Base-by-base conservation (phyloP, 35 echinoderm and acorn worm species). In the Heliocidaris erythrogramma region DNA sequence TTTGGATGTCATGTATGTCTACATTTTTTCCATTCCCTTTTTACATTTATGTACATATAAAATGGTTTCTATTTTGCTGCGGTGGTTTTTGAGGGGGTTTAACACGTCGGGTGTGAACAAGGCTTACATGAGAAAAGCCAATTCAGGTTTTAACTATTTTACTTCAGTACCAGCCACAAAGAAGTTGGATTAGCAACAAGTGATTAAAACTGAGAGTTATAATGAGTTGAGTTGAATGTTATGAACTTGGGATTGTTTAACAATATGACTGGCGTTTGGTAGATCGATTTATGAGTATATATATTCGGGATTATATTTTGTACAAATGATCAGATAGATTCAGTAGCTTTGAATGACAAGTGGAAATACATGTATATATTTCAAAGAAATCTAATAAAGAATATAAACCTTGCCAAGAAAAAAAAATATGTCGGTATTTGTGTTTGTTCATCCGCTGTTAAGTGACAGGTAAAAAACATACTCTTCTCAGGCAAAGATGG, bases 371-470 rank as follows among this genome's bases (percentile, higher is more conserved):
- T 89, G 87, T 89, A 32, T 89, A 89, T 89, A 89, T 89, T 89
- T 89, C n/a, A 89, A 88, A 89, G 30, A 89, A 32, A 89, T 89
- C 87, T 89, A 42, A 89, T 89, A 89, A 89, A 89, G 85, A 89
- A 89, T 89, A 48, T 89, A 18, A 89, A 89, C 30, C 87, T 89
- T 89, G 87, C 87, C 87, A 89, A 89, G 87, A 89, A 5, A 30
- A 84, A 29, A 13, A 89, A 47, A 24, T 7, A 47, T n/a, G n/a
- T n/a, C n/a, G n/a, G n/a, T n/a, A n/a, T n/a, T n/a, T n/a, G n/a
- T n/a, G n/a, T n/a, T n/a, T n/a, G n/a, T n/a, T n/a, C n/a, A n/a
- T n/a, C n/a, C n/a, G n/a, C n/a, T n/a, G n/a, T n/a, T n/a, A n/a
- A n/a, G n/a, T n/a, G n/a, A n/a, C n/a, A n/a, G n/a, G n/a, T n/a